Conservation (phyloP, 2,797 vertebrate species). For the Lepilemur septentrionalis region DNA sequence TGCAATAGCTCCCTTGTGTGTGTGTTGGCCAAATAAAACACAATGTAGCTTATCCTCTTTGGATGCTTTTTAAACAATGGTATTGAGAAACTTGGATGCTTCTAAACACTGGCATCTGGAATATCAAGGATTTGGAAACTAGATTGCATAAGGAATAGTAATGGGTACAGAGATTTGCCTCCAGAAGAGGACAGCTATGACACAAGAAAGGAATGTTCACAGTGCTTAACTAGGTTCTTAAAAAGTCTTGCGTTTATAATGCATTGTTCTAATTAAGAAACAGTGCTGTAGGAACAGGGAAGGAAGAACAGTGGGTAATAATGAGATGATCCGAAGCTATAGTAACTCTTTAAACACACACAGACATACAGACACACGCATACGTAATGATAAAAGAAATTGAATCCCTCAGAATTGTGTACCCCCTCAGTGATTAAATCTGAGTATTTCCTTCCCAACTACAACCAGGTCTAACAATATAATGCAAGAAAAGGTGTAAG, state of each 20-base stretch:
- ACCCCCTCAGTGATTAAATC: not conserved
- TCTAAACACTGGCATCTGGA: not conserved
- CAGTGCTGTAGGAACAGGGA: not conserved
- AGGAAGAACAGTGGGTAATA: not conserved
- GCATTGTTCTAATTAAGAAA: slow-evolving; percentile 38
- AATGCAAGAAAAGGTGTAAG: not conserved
- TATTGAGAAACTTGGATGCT: slow-evolving; percentile 36
- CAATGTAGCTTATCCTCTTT: not conserved
- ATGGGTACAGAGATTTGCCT: slow-evolving; percentile 20
- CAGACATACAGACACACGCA: not conserved
- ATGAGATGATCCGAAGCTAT: not conserved
- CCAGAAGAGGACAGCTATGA: not conserved
- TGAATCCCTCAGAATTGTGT: not conserved
- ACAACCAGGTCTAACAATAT: not conserved
- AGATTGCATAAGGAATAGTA: not conserved
- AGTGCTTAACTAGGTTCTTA: not conserved
- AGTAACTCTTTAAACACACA: not conserved
- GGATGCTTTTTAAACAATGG: not conserved
- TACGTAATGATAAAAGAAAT: not conserved
- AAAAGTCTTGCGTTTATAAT: slow-evolving; percentile 33
- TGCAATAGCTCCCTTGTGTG: not conserved
- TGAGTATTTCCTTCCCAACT: not conserved
- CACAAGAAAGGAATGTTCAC: not conserved
- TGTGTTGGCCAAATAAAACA: slow-evolving; percentile 23
- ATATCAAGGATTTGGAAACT: slow-evolving; percentile 53